Evolutionary conservation across 2,888 invertebrate genomes (phyloP).

Genomic region (Rotaria socialis): DNA sequence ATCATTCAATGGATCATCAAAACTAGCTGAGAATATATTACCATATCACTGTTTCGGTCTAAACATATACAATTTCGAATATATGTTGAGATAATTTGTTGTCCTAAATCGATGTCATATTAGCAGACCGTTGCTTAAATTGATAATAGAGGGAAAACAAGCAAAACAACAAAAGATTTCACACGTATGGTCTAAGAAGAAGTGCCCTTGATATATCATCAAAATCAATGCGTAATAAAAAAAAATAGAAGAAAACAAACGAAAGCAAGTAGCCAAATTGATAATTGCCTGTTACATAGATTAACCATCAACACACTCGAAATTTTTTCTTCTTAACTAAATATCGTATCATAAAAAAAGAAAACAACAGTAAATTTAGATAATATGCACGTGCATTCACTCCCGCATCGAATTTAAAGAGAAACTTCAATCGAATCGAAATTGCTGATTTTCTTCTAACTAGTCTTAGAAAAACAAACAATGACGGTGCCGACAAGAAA

Average conservation of each 20-base stretch:
- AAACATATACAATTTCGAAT: background rate
- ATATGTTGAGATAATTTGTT: slow-evolving; percentile 1
- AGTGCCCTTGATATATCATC: background rate
- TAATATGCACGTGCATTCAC: background rate
- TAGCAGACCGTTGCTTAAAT: background rate
- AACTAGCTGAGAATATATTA: background rate
- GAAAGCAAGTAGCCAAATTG: background rate
- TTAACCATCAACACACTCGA: too few relatives aligned
- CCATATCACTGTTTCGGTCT: background rate
- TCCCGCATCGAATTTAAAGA: background rate
- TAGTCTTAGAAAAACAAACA: slow-evolving; percentile 8
- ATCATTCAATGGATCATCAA: background rate
- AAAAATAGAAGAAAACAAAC: background rate
- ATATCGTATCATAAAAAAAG: background rate
- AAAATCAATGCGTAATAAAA: background rate
- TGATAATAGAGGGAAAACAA: background rate
- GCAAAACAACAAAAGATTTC: slow-evolving; percentile 3
- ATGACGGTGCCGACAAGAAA: background rate
- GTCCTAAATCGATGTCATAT: background rate
- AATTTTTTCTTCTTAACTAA: too few relatives aligned
- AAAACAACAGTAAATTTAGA: background rate
- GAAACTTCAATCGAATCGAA: background rate
- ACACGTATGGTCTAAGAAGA: background rate
- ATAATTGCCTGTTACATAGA: background rate
- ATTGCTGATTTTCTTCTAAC: background rate